Evolutionary conservation across 2,888 invertebrate genomes (phyloP).

Genomic region (Lepidocyrtinus sp.): DNA sequence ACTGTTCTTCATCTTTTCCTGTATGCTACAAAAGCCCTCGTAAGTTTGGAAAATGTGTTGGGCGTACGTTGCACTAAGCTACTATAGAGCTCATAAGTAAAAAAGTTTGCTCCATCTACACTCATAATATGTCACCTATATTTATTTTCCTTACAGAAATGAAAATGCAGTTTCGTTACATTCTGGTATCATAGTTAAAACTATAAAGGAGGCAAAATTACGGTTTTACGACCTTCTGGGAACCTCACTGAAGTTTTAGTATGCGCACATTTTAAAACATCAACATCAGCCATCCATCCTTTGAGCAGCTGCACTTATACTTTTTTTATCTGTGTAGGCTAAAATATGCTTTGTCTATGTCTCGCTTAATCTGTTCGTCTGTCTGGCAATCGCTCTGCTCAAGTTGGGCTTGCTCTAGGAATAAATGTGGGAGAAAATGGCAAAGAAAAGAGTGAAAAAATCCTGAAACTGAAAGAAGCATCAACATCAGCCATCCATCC

Average conservation of each 20-base stretch:
- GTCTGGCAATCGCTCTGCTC: no score
- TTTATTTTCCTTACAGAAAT: slow-evolving; percentile 1
- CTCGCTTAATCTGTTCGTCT: neutral
- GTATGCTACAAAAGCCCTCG: no score
- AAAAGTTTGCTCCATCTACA: no score
- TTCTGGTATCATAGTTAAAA: neutral
- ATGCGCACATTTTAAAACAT: neutral
- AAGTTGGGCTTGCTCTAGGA: no score
- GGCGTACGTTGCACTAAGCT: no score
- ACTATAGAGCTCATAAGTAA: no score
- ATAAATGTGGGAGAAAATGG: no score
- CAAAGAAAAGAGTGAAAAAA: no score
- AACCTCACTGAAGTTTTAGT: neutral
- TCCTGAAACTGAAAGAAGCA: no score
- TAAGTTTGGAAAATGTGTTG: no score
- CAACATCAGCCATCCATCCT: neutral
- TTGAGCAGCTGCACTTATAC: neutral
- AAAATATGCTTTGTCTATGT: neutral
- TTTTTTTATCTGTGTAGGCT: neutral
- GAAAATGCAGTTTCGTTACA: neutral
- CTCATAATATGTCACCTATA: slow-evolving; percentile 54
- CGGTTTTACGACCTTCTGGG: neutral
- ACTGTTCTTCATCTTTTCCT: no score
- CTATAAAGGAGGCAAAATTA: neutral
- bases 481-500: neutral